Conservation (phyloP, 1,140 invertebrate species). For the Melanaphis sacchari region DNA sequence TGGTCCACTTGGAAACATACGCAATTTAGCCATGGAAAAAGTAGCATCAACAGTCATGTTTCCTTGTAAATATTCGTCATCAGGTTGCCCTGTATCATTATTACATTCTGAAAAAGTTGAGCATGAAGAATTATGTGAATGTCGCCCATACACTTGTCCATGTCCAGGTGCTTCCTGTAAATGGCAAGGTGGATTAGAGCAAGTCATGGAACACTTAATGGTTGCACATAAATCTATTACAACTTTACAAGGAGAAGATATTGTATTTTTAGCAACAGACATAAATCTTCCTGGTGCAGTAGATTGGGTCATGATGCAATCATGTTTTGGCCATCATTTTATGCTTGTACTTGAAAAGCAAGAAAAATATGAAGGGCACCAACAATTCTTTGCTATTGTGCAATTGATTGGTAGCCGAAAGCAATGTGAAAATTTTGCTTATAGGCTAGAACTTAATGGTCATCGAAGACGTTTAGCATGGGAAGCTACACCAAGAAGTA, state of each 20-base stretch:
- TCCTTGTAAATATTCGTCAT: slow-evolving; percentile 97
- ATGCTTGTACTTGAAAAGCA: slow-evolving; percentile 99
- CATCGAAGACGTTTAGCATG: slow-evolving; percentile 92
- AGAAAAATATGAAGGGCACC: slow-evolving; percentile 96
- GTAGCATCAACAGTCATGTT: slow-evolving; percentile 98
- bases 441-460: slow-evolving; percentile 96
- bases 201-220: slow-evolving; percentile 97
- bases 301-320: slow-evolving; percentile 99
- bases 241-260: slow-evolving; percentile 96
- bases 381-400: slow-evolving; percentile 99
- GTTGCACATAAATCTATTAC: slow-evolving; percentile 99
- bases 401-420: slow-evolving; percentile 98
- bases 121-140: slow-evolving; percentile 98
- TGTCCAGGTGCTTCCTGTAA: slow-evolving; percentile 99
- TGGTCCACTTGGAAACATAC: slow-evolving; percentile 93
- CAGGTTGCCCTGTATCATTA: slow-evolving; percentile 91
- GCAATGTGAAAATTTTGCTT: slow-evolving; percentile 99
- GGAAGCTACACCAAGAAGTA: slow-evolving; percentile 98
- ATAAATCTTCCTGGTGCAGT: slow-evolving; percentile 99
- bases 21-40: slow-evolving; percentile 99
- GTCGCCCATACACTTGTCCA: slow-evolving; percentile 95
- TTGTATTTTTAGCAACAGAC: slow-evolving; percentile 99
- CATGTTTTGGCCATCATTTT: slow-evolving; percentile 98
- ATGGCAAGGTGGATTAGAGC: slow-evolving; percentile 95
- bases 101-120: slow-evolving; percentile 96